Conservation (phyloP, 2,113 vertebrate species). For the Baryphthengus martii region DNA sequence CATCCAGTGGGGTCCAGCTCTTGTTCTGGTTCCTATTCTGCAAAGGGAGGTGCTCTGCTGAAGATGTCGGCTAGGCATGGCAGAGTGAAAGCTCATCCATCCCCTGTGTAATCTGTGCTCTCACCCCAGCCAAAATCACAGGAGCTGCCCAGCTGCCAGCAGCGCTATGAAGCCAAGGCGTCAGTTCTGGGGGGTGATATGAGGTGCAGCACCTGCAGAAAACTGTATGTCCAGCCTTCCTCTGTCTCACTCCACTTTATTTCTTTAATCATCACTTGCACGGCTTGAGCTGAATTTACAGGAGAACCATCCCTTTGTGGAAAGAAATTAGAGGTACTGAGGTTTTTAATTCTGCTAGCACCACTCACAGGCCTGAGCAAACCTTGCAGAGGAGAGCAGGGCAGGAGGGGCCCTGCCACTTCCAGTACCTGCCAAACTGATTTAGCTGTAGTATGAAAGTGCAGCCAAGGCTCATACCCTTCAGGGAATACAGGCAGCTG, state of each 20-base stretch:
- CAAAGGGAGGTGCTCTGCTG: neutral
- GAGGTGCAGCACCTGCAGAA: neutral
- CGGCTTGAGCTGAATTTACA: neutral
- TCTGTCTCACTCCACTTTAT: neutral
- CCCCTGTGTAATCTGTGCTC: neutral
- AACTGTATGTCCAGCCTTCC: neutral
- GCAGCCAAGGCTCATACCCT: neutral
- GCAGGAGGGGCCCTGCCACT: neutral
- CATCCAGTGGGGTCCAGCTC: neutral
- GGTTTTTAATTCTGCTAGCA: neutral
- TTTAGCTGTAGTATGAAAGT: neutral
- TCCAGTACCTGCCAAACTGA: neutral
- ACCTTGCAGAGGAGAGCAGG: accelerated
- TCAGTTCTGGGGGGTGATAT: neutral
- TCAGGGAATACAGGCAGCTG: neutral
- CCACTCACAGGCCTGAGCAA: accelerated
- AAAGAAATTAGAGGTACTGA: neutral
- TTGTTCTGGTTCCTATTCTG: neutral
- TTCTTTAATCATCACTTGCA: neutral
- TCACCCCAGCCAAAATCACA: neutral
- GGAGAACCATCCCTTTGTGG: neutral
- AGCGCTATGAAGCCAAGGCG: neutral
- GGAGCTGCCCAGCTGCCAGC: neutral
- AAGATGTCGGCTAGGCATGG: neutral
- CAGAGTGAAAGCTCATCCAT: neutral